Percentiles rank a stretch among this genome's conserved stretches.
Conservation (phyloP, 2,888 invertebrate genomes). For the Cyrtodaria siliqua region DNA sequence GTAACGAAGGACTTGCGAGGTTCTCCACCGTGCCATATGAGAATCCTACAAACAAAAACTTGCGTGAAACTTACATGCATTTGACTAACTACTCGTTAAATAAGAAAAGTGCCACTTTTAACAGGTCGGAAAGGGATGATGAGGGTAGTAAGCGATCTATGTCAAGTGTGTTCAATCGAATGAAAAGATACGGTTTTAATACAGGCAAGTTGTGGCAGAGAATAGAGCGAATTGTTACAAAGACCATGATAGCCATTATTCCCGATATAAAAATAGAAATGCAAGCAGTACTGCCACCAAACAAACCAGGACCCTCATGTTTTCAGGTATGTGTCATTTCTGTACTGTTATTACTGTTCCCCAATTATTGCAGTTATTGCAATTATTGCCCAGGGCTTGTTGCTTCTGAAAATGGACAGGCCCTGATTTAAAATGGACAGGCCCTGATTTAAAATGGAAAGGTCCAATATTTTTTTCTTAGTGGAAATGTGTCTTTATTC, state of each 20-base stretch:
- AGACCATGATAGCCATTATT: constrained; percentile 86
- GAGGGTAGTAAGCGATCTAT: constrained; percentile 87
- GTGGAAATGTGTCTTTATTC: no score
- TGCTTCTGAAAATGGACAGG: no score
- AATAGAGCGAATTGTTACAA: constrained; percentile 86
- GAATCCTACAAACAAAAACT: constrained; percentile 85
- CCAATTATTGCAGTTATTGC: no score
- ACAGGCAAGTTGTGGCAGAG: constrained; percentile 85
- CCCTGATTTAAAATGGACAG: no score
- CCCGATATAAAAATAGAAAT: constrained; percentile 86
- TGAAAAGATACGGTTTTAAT: constrained; percentile 82
- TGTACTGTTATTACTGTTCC: no score
- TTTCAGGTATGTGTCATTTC: no score
- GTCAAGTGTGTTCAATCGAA: constrained; percentile 85
- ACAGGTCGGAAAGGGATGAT: constrained; percentile 83
- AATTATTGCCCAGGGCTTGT: no score
- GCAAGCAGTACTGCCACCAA: constrained; percentile 81
- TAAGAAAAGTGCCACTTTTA: constrained; percentile 85
- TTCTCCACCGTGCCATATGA: constrained; percentile 87
- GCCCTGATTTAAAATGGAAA: no score
- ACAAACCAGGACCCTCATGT: constrained; percentile 86
- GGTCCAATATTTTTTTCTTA: no score
- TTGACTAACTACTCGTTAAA: constrained; percentile 87
- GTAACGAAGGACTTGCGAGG: constrained; percentile 86
- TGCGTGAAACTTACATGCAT: constrained; percentile 86